Conservation (phyloP, 2,888 invertebrate species). For the Erynnis tages region DNA sequence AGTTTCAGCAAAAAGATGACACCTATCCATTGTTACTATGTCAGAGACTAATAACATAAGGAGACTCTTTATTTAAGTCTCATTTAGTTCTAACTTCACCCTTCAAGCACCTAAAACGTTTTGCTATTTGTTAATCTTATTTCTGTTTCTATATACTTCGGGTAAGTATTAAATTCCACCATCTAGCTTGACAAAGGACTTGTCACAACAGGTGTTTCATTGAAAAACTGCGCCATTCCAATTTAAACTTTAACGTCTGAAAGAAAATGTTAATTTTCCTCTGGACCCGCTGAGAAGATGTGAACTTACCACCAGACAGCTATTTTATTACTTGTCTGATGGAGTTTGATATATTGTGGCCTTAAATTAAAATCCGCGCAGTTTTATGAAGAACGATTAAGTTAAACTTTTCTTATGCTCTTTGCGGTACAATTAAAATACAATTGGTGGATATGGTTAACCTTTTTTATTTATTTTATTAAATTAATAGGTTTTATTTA, state of each 20-base stretch:
- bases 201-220: constrained; percentile 22
- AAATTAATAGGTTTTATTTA: too few relatives aligned
- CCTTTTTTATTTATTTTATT: too few relatives aligned
- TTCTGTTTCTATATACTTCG: background rate
- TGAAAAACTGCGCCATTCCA: background rate
- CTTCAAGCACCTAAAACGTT: too few relatives aligned
- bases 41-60: too few relatives aligned
- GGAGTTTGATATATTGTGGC: constrained; percentile 10
- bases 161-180: constrained; percentile 4
- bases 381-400: too few relatives aligned
- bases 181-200: constrained; percentile 15
- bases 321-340: constrained; percentile 14
- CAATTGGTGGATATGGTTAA: too few relatives aligned
- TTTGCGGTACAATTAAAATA: too few relatives aligned
- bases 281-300: background rate
- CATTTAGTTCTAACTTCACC: too few relatives aligned
- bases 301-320: constrained; percentile 9
- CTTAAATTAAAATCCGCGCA: constrained; percentile 4
- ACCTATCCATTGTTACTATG: too few relatives aligned
- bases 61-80: too few relatives aligned
- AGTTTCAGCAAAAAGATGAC: too few relatives aligned
- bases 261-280: background rate
- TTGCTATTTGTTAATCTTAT: background rate
- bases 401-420: too few relatives aligned
- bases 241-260: background rate